Evolutionary conservation across 2,113 vertebrate species (phyloP).

Genomic region (Gopherus evgoodei): DNA sequence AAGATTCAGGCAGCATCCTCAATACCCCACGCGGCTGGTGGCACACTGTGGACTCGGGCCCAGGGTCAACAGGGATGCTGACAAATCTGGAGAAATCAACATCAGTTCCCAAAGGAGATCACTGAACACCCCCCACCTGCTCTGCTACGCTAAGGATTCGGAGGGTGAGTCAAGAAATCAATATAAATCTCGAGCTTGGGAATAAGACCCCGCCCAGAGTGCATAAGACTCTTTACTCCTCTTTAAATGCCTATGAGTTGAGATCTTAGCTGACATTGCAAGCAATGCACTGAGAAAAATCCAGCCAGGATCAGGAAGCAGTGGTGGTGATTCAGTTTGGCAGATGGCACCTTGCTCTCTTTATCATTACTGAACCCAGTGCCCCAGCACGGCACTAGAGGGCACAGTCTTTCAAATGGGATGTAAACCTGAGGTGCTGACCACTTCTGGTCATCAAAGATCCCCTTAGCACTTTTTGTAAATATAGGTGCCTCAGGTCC

Average conservation of each 20-base stretch:
- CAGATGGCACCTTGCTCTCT: not conserved
- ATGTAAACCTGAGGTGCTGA: not conserved
- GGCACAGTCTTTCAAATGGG: not conserved
- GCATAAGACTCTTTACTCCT: not conserved
- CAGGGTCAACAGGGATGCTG: not conserved
- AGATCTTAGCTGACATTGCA: not conserved
- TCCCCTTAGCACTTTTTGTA: not conserved
- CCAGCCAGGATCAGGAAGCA: not conserved
- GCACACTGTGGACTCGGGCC: not conserved
- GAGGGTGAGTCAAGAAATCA: not conserved
- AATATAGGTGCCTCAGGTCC: not conserved
- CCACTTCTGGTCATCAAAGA: not conserved
- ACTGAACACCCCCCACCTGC: not conserved
- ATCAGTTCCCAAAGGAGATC: not conserved
- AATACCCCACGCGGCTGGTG: fast-evolving
- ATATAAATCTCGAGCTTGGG: not conserved
- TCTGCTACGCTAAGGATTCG: not conserved
- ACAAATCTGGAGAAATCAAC: not conserved
- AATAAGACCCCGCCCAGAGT: not conserved
- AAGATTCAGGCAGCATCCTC: not conserved
- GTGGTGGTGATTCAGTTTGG: not conserved
- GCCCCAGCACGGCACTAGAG: not conserved
- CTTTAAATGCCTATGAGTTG: not conserved
- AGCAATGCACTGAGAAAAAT: not conserved
- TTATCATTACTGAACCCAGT: not conserved